Evolutionary conservation across 37 sponge, comb jelly and placozoan species (phyloP), one percentile per base, ranked within the genome.

Genomic region (Axinella damicornis): DNA sequence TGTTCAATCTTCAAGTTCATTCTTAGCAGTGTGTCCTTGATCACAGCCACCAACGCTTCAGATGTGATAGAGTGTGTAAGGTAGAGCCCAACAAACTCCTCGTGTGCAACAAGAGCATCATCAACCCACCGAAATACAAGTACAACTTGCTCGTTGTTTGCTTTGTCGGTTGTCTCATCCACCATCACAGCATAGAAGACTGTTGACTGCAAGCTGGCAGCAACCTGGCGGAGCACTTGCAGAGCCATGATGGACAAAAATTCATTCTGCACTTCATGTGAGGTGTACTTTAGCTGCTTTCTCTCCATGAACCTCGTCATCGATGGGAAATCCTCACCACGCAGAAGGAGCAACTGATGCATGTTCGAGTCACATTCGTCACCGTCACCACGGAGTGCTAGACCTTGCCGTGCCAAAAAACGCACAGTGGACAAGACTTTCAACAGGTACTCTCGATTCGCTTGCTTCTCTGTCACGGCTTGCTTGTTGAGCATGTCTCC

Each of bases 191-290:
- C 52, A 53, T 22, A 12, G 21, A 71, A 65, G 31, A 87, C 37
- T 22, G n/a, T 12, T 46, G n/a, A n/a, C n/a, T n/a, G n/a, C n/a
- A n/a, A n/a, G n/a, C n/a, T n/a, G 12, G 53, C 38, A 81, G 70
- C 71, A 65, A 88, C 53, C 11, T 76, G 22, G 46, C 72, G 71
- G 6, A 87, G 64, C 20, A 88, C 37, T 21, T 71, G 62, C 41
- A 70, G 33, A 12, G 90, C 84, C 85, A 89, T 83, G 39, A 83
- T 19, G 14, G 58, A 54, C 20, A 83, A 39, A 1, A 78, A 61
- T 57, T 89, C 90, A 89, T 89, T 88, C 28, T 88, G 89, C 11
- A 82, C 61, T 19, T 82, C 78, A 5, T 38, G 77, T 19, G 77
- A 55, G 5, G 88, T 88, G 61, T 88, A 88, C 53, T 88, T 88